These are phyloP conservation scores for Nautilus pompilius DNA, from an alignment of 1,140 invertebrate genomes.

Conservation along the genomic window DNA sequence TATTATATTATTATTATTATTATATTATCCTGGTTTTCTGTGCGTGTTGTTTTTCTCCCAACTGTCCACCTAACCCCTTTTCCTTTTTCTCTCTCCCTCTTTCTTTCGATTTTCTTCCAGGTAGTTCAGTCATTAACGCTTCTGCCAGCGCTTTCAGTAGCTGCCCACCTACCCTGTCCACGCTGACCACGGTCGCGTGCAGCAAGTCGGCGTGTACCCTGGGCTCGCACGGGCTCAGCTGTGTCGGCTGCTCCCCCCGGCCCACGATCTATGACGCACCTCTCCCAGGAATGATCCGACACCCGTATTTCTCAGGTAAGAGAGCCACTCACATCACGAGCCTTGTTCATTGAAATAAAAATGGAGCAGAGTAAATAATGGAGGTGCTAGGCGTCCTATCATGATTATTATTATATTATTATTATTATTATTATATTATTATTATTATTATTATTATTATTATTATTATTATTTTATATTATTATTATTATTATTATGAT, in stretches of 20 bases:
- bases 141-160: slow-evolving; percentile 9
- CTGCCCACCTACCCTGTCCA: slow-evolving; percentile 9
- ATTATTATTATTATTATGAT: too few species aligned
- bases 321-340: too few species aligned
- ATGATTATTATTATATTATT: too few species aligned
- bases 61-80: background rate
- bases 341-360: too few species aligned
- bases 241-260: slow-evolving; percentile 19
- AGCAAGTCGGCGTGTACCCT: slow-evolving; percentile 20
- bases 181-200: slow-evolving; percentile 12
- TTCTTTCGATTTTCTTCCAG: background rate
- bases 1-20: background rate
- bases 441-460: too few species aligned
- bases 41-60: slow-evolving; percentile 7
- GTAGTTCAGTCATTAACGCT: background rate
- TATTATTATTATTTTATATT: too few species aligned
- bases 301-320: slow-evolving; percentile 30
- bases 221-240: slow-evolving; percentile 17
- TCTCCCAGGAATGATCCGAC: slow-evolving; percentile 22
- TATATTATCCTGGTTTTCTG: slow-evolving; percentile 1
- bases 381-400: too few species aligned
- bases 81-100: background rate
- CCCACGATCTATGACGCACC: slow-evolving; percentile 24
- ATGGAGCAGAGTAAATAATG: too few species aligned
- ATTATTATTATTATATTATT: too few species aligned